Evolutionary conservation across 2,888 invertebrate genomes (phyloP).

Genomic region (Luffia ferchaultella): DNA sequence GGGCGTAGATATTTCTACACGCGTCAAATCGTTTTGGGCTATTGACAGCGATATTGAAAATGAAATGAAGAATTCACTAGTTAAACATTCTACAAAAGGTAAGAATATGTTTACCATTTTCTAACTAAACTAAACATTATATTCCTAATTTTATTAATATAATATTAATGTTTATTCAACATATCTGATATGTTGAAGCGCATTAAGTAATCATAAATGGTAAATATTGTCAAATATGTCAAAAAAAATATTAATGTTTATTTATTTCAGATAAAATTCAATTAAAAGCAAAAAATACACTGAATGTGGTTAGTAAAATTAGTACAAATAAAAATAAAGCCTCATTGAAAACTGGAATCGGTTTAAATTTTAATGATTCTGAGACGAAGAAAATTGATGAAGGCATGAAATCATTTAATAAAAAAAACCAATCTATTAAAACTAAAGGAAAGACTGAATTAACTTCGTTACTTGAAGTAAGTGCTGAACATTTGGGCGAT

Average conservation of each 20-base stretch:
- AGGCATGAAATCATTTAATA: background rate
- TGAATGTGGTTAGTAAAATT: background rate
- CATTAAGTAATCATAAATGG: background rate
- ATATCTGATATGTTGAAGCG: background rate
- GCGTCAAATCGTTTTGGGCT: background rate
- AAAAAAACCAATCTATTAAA: background rate
- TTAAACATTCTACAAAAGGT: background rate
- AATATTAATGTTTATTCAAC: background rate
- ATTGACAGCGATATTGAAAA: background rate
- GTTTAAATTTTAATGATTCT: background rate
- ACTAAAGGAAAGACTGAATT: background rate
- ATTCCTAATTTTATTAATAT: background rate
- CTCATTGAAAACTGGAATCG: background rate
- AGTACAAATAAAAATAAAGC: background rate
- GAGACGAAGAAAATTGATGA: no score
- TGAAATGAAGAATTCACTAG: background rate
- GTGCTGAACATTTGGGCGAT: no score
- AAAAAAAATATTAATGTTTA: background rate
- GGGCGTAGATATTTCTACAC: background rate
- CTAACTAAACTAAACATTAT: background rate
- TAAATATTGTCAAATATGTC: background rate
- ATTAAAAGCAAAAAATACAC: background rate
- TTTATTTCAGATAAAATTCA: background rate
- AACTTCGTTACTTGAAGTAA: background rate
- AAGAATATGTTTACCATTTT: background rate